Base-by-base conservation (phyloP, 2,797 vertebrate genomes). In the Smutsia temminckii region DNA sequence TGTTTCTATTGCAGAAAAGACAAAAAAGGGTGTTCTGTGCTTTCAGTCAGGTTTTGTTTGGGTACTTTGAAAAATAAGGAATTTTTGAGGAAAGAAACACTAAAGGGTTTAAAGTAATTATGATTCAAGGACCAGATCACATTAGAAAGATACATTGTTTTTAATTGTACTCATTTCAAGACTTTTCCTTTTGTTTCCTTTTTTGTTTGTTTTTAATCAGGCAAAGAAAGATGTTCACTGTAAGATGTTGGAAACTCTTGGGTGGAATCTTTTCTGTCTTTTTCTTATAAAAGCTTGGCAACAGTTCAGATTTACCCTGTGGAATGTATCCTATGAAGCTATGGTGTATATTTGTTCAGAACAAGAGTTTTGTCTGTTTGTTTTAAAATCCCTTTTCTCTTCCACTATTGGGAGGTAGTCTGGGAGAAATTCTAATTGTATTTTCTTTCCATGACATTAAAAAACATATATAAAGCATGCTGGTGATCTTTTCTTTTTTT, bases 151-250 rank as follows among this genome's bases (percentile, higher is more conserved):
- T 23, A 4, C 6, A 1, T 29, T 86, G 63, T 29, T 91, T 95
- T 86, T 14, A 34, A 40, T 8, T 16, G 17, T 32, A 25, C 8
- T 80, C 20, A 32, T 83, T 80, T 75, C 21, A 84, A 75, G 37
- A 49, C 11, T 57, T 68, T 91, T 66, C 37, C 0, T 27, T 61
- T 34, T 51, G 23, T 64, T 83, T 93, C 75, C n/a, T 46, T 81
- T 78, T 77, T 89, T 92, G 75, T 87, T 91, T 87, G 42, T 74
- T 94, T 95, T 95, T 23, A 57, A 61, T 68, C 27, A 85, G 55
- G 46, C 42, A 69, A 94, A 74, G 42, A 74, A 85, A 68, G 37
- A 32, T 57, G 42, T 94, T 85, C 5, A 21, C 55, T 53, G 1
- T 68, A 57, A 96, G 63, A 9, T 69, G 64, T 87, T 77, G 61